Base-by-base conservation (phyloP, 2,113 vertebrate species). In the Oenanthe melanoleuca region DNA sequence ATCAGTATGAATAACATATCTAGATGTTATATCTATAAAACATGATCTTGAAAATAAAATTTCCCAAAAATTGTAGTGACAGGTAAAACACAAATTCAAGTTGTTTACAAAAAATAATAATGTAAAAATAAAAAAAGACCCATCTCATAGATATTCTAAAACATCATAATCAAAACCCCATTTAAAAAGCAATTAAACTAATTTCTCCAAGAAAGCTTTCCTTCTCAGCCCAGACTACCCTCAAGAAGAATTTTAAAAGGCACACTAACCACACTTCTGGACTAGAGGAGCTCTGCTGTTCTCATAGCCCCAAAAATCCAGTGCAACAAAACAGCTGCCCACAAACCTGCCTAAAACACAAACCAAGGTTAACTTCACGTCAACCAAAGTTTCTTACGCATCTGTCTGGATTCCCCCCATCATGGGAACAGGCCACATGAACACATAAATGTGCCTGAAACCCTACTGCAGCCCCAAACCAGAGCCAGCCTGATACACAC, bases 351-450 rank as follows among this genome's bases (percentile, higher is more conserved):
- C 33, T 42, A 9, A 83, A 57, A 42, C 26, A 55, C 34, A 55
- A 66, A 61, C 33, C 20, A 20, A 44, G 7, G 24, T 20, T 45
- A 34, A 69, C 52, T 31, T 52, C 14, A 20, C 0, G 5, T 12
- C 31, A 34, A 16, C 9, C 38, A 25, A 40, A 61, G n/a, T 4
- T 74, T 40, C 44, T 84, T 18, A 12, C 0, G 2, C 42, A 40
- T 11, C 25, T 0, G 0, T 7, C 7, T 9, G 56, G 63, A 69
- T 33, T 56, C 64, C 37, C 22, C 42, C 29, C 57, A 11, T 2
- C 1, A 0, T 11, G 26, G 63, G 55, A 77, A 63, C 19, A 12
- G 40, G 7, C 21, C 45, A 61, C 37, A 8, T 0, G 5, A 22
- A 63, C 42, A 50, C 20, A 33, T 11, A 31, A 42, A 57, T 1